phyloP scores from a whole-genome alignment of 37 sponge, comb jelly and placozoan genomes.

The Agelas oroides region DNA sequence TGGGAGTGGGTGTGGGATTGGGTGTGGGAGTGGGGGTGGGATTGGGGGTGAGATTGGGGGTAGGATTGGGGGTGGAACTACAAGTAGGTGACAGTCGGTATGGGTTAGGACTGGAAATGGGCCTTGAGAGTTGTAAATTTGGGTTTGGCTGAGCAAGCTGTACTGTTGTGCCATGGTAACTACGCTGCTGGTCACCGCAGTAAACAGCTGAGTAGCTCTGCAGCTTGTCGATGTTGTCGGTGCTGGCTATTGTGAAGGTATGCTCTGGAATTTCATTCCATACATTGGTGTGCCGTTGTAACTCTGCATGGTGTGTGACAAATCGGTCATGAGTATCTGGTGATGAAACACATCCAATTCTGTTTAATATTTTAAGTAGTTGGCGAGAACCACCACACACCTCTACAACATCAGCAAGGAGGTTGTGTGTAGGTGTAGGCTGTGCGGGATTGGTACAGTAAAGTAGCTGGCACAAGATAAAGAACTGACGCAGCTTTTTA shows the following conservation, averaged over 20 bases:
- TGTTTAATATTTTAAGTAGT: slow-evolving; percentile 41
- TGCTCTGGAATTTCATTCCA: slow-evolving; percentile 8
- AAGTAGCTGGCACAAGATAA: background rate
- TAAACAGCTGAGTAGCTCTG: no score
- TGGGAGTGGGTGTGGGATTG: no score
- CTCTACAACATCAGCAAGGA: slow-evolving; percentile 35
- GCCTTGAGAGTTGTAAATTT: no score
- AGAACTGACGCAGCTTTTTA: no score
- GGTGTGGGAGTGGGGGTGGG: no score
- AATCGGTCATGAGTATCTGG: slow-evolving; percentile 46
- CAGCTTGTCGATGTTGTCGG: slow-evolving; percentile 43
- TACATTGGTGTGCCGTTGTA: background rate
- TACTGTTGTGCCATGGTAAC: slow-evolving; percentile 54
- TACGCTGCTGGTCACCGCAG: slow-evolving; percentile 41
- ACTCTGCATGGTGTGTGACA: slow-evolving; percentile 23
- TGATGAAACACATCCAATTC: slow-evolving; percentile 27
- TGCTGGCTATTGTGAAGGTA: slow-evolving; percentile 24
- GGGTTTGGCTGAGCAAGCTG: slow-evolving; percentile 27
- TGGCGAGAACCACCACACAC: slow-evolving; percentile 35
- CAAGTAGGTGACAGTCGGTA: no score
- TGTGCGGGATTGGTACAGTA: slow-evolving; percentile 12
- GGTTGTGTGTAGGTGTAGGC: slow-evolving; percentile 14
- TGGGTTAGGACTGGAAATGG: no score
- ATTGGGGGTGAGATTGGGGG: no score
- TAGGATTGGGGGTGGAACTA: no score